phyloP scores from a whole-genome alignment of 2,797 vertebrate species.

The Sparus aurata region DNA sequence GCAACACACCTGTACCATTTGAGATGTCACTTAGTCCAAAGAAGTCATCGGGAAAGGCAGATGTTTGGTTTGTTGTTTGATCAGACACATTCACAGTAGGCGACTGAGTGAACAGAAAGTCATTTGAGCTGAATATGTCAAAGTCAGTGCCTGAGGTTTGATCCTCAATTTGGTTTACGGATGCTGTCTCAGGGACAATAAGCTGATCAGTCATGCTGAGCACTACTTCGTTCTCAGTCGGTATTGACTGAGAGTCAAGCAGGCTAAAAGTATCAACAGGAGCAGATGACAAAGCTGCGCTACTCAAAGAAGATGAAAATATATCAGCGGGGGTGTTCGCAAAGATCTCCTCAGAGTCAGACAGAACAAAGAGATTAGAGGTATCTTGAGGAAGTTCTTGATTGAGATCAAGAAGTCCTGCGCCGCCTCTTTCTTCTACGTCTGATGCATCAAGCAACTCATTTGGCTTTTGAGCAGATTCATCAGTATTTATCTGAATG shows the following conservation, averaged over 20 bases:
- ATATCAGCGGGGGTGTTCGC: background rate
- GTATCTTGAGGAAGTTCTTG: slow-evolving; percentile 19
- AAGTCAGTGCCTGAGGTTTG: slow-evolving; percentile 43
- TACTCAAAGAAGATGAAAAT: slow-evolving; percentile 28
- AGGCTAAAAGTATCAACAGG: slow-evolving; percentile 36
- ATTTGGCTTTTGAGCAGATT: slow-evolving; percentile 10
- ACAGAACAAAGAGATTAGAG: slow-evolving; percentile 37
- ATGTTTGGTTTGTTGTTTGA: slow-evolving; percentile 39
- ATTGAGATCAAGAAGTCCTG: slow-evolving; percentile 37
- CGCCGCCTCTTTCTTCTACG: background rate
- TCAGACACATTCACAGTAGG: slow-evolving; percentile 23
- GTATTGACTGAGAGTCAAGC: slow-evolving; percentile 22
- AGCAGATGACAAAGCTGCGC: slow-evolving; percentile 26
- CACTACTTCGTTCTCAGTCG: slow-evolving; percentile 13
- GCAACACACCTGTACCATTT: slow-evolving; percentile 30
- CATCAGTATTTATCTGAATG: slow-evolving; percentile 27
- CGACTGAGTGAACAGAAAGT: slow-evolving; percentile 45
- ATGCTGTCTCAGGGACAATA: slow-evolving; percentile 10
- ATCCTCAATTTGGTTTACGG: slow-evolving; percentile 22
- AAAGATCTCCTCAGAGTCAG: slow-evolving; percentile 29
- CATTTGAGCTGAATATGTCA: slow-evolving; percentile 75
- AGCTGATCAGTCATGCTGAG: slow-evolving; percentile 29
- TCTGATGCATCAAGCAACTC: slow-evolving; percentile 18
- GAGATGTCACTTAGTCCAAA: slow-evolving; percentile 63
- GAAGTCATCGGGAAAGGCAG: slow-evolving; percentile 59